Conservation (phyloP, 2,797 vertebrate species). For the Sebastes iracundus region DNA sequence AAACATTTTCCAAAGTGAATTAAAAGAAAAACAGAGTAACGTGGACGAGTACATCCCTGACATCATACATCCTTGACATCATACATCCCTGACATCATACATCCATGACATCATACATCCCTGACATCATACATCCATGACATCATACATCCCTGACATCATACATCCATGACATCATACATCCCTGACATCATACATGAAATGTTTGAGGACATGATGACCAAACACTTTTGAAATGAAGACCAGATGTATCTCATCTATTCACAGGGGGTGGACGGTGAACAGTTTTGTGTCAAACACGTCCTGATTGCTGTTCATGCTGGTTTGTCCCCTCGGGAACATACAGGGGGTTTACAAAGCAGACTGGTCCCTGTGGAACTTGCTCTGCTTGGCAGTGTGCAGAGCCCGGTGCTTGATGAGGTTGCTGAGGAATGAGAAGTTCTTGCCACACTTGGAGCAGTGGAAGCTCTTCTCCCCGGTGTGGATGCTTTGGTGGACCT, state of each 20-base stretch:
- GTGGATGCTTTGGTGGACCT: constrained; percentile 74
- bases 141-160: background rate
- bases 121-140: background rate
- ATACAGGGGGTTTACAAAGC: background rate
- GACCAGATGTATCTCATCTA: background rate
- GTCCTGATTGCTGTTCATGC: background rate
- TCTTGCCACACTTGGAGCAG: constrained; percentile 69
- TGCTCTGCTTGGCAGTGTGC: constrained; percentile 31
- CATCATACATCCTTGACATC: background rate
- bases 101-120: no score
- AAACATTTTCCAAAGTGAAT: background rate
- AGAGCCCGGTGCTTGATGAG: constrained; percentile 68
- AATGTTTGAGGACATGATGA: background rate
- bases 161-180: background rate
- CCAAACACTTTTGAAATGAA: background rate
- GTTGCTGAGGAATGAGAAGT: constrained; percentile 71
- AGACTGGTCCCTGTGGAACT: no score
- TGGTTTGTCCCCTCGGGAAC: background rate
- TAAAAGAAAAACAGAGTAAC: background rate
- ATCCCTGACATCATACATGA: background rate
- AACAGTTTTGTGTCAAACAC: background rate
- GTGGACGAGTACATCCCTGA: background rate
- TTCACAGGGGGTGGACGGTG: background rate
- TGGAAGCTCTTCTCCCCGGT: constrained; percentile 67
- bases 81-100: no score